phyloP scores from a whole-genome alignment of 2,888 invertebrate genomes.

The Lysandra coridon region DNA sequence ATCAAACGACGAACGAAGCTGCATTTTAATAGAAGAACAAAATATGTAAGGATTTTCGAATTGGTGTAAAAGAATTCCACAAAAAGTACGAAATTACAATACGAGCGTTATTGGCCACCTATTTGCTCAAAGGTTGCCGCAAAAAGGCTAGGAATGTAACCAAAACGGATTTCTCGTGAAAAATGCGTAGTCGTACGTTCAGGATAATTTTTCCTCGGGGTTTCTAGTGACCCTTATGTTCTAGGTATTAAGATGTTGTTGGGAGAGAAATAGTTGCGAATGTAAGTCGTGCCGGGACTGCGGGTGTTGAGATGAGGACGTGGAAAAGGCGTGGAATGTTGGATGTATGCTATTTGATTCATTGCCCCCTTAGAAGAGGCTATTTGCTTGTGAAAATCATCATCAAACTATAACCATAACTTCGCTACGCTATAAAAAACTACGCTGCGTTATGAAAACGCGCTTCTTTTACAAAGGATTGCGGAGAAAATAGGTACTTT shows the following conservation, averaged over 20 bases:
- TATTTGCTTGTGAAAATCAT: background rate
- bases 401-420: background rate
- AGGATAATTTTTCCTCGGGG: background rate
- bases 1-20: background rate
- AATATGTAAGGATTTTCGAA: background rate
- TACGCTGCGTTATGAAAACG: background rate
- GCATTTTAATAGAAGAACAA: background rate
- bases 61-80: background rate
- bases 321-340: conserved; percentile 18
- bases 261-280: background rate
- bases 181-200: conserved; percentile 16
- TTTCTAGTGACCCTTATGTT: background rate
- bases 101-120: conserved; percentile 4
- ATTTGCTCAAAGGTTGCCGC: background rate
- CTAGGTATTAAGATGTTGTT: background rate
- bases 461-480: background rate
- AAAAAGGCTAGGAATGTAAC: conserved; percentile 22
- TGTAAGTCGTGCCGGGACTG: background rate
- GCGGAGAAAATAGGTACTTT: no score
- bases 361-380: background rate
- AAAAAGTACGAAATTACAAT: background rate
- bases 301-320: conserved; percentile 16
- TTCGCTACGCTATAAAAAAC: background rate
- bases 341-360: conserved; percentile 14
- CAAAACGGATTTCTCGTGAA: conserved; percentile 18